Conservation (phyloP, 2,888 invertebrate species). For the Taphrorychus bicolor region DNA sequence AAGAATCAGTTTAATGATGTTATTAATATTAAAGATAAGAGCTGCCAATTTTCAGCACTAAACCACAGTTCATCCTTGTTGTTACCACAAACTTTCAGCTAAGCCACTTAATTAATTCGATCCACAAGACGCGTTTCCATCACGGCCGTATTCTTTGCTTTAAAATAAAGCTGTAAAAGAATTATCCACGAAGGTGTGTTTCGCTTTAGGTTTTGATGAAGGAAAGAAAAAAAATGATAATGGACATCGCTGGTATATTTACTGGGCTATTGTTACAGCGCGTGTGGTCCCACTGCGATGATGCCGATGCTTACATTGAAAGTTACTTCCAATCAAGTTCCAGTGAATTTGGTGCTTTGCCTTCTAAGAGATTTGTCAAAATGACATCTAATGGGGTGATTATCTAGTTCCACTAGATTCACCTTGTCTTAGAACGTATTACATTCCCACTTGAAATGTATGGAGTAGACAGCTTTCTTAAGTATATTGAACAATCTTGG, state of each 20-base stretch:
- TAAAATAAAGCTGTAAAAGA: constrained; percentile 4
- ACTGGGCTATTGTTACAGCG: constrained; percentile 39
- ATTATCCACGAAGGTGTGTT: constrained; percentile 8
- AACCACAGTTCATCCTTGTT: neutral
- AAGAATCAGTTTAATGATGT: no score
- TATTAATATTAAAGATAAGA: no score
- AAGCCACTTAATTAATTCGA: neutral
- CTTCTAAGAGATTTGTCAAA: no score
- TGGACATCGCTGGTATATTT: constrained; percentile 32
- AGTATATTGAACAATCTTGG: no score
- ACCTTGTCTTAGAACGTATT: no score
- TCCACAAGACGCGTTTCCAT: neutral
- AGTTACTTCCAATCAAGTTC: neutral
- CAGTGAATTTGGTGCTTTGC: neutral
- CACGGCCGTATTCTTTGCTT: neutral
- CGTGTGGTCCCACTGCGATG: constrained; percentile 33
- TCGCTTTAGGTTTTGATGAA: constrained; percentile 10
- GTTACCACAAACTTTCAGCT: neutral
- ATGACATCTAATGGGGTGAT: no score
- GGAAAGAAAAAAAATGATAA: constrained; percentile 24
- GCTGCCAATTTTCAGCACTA: neutral
- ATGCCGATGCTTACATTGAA: constrained; percentile 16
- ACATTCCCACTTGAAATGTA: no score
- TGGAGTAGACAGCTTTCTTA: no score
- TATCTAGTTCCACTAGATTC: no score